These are phyloP conservation scores for Cercopithecus petaurista DNA, from an alignment of 2,797 vertebrate genomes.

Conservation along the genomic window DNA sequence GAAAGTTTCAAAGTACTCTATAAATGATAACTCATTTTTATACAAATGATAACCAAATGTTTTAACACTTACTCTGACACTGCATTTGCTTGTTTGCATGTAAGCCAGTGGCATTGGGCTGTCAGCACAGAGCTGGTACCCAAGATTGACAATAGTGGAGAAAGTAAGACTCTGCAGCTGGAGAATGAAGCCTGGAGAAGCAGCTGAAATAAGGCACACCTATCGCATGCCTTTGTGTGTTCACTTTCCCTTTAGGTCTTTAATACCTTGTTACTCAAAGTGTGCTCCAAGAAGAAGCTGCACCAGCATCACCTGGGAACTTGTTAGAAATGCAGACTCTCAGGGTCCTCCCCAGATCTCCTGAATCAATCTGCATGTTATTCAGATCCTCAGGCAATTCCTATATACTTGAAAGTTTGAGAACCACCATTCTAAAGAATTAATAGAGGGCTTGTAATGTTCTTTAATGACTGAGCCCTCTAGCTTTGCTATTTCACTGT, in stretches of 20 bases:
- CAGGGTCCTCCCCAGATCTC: neutral
- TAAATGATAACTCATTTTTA: neutral
- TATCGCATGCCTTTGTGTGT: neutral
- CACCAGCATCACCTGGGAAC: neutral
- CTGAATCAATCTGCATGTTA: neutral
- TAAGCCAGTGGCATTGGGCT: neutral
- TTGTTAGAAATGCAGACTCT: neutral
- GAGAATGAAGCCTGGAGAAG: neutral
- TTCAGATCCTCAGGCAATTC: neutral
- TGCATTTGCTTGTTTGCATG: neutral
- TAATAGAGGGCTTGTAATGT: neutral
- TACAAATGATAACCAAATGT: neutral
- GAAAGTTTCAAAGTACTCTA: neutral
- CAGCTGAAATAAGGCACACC: neutral
- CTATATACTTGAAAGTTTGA: neutral
- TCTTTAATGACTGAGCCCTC: neutral
- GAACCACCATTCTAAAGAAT: neutral
- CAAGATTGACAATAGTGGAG: neutral
- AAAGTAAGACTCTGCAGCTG: neutral
- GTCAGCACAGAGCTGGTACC: neutral
- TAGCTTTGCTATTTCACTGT: neutral
- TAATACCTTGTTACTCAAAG: neutral
- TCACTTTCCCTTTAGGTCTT: neutral
- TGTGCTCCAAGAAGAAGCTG: neutral
- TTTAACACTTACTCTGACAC: neutral